Conservation (phyloP, 2,888 invertebrate genomes). For the Melipona beecheii region DNA sequence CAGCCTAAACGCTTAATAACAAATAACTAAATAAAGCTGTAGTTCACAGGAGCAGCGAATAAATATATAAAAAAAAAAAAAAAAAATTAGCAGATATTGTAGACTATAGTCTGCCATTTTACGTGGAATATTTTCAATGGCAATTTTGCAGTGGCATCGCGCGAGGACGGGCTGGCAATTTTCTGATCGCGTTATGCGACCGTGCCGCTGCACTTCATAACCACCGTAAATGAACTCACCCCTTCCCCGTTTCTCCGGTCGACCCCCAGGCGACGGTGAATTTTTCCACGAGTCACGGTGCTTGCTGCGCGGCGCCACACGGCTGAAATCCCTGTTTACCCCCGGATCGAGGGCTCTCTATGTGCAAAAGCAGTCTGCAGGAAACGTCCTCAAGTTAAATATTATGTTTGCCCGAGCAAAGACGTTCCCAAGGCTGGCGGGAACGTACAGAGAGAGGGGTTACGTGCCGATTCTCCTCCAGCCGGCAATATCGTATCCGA, state of each 20-base stretch:
- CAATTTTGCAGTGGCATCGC: no score
- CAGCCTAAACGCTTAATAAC: no score
- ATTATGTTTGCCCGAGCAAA: conserved; percentile 67
- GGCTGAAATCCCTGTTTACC: conserved; percentile 24
- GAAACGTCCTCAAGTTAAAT: conserved; percentile 66
- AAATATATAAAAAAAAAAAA: no score
- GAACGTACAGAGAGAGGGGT: conserved; percentile 28
- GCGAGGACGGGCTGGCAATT: no score
- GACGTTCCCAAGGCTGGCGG: conserved; percentile 45
- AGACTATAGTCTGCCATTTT: no score
- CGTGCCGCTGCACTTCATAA: no score
- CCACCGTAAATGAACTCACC: not conserved
- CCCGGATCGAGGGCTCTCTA: conserved; percentile 10
- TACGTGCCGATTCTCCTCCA: conserved; percentile 59
- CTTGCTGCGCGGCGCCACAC: not conserved
- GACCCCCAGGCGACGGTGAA: no score
- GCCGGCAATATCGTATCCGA: conserved; percentile 62
- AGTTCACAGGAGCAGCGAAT: no score
- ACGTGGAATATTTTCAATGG: no score
- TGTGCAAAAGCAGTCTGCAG: conserved; percentile 30
- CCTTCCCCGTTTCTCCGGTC: not conserved
- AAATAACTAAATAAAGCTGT: no score
- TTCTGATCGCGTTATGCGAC: no score
- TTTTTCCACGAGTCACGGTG: not conserved
- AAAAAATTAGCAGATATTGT: no score